A percentile compares a stretch with the other conserved stretches of the same genome.
Evolutionary conservation across 2,888 invertebrate genomes (phyloP).

Genomic region (Blera fallax): DNA sequence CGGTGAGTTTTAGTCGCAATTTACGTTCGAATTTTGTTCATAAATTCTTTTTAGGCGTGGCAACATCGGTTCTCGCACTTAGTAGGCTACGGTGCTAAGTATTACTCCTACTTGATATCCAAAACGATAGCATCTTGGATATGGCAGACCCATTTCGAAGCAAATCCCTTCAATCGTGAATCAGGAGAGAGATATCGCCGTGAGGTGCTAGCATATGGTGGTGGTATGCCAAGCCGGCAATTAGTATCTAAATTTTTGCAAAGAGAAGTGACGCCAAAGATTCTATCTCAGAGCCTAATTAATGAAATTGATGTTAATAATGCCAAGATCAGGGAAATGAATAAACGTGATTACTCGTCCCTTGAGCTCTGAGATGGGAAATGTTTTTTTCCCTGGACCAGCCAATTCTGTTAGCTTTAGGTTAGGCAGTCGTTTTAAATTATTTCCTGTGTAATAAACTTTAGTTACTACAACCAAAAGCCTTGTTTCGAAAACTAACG

Average conservation of each 20-base stretch:
- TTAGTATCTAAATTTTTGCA: constrained; percentile 91
- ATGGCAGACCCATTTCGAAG: constrained; percentile 93
- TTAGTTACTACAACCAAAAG: neutral
- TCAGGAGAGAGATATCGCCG: constrained; percentile 90
- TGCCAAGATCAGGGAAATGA: constrained; percentile 81
- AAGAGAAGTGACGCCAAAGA: constrained; percentile 88
- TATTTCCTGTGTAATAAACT: neutral
- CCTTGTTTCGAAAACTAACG: too few species aligned
- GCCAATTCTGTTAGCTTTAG: constrained; percentile 17
- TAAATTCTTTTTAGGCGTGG: constrained; percentile 88
- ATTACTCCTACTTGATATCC: constrained; percentile 98
- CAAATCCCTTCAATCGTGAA: constrained; percentile 88
- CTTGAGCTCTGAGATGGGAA: constrained; percentile 18
- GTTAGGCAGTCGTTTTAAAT: constrained; percentile 4
- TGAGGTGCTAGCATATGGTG: constrained; percentile 92
- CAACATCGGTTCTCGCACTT: constrained; percentile 97
- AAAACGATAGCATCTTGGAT: constrained; percentile 95
- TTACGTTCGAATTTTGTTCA: neutral
- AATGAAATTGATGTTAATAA: constrained; percentile 87
- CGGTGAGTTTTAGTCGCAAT: constrained; percentile 83
- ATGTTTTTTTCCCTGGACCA: neutral
- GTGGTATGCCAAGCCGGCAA: constrained; percentile 90
- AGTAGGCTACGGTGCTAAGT: constrained; percentile 99
- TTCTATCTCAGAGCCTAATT: constrained; percentile 90
- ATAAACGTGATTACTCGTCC: constrained; percentile 44